These are phyloP conservation scores for Eupithecia pulchellata DNA, from an alignment of 2,888 invertebrate species.

Conservation along the genomic window DNA sequence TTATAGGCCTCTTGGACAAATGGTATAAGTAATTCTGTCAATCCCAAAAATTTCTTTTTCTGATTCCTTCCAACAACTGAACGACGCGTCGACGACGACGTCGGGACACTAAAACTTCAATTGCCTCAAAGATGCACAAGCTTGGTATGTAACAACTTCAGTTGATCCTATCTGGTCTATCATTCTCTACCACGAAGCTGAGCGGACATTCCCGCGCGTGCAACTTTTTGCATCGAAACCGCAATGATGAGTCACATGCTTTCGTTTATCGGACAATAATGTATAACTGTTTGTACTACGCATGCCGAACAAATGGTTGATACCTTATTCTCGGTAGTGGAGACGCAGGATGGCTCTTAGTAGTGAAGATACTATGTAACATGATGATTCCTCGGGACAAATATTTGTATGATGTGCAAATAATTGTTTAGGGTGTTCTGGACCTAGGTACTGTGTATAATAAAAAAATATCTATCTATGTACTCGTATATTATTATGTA, in stretches of 20 bases:
- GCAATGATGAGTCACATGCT: slow-evolving; percentile 65
- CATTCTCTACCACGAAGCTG: slow-evolving; percentile 30
- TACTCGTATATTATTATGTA: no score
- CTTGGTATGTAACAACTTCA: background rate
- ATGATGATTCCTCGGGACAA: no score
- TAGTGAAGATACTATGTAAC: background rate
- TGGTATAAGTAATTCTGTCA: no score
- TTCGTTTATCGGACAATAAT: slow-evolving; percentile 44
- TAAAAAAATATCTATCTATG: no score
- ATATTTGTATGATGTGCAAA: no score
- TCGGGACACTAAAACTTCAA: background rate
- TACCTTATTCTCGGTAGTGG: background rate
- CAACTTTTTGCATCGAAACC: slow-evolving; percentile 59
- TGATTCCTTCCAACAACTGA: no score
- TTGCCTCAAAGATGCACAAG: background rate
- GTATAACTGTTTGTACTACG: slow-evolving; percentile 18
- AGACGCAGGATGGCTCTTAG: background rate
- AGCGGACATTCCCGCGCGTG: slow-evolving; percentile 66
- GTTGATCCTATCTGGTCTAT: background rate
- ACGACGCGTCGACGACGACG: no score
- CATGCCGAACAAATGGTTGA: slow-evolving; percentile 5
- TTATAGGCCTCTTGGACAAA: no score
- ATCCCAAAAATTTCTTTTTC: no score
- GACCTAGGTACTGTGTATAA: no score
- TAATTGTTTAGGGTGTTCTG: no score